These are phyloP conservation scores for Hyalella azteca DNA, from an alignment of 2,888 invertebrate species.

Conservation along the genomic window DNA sequence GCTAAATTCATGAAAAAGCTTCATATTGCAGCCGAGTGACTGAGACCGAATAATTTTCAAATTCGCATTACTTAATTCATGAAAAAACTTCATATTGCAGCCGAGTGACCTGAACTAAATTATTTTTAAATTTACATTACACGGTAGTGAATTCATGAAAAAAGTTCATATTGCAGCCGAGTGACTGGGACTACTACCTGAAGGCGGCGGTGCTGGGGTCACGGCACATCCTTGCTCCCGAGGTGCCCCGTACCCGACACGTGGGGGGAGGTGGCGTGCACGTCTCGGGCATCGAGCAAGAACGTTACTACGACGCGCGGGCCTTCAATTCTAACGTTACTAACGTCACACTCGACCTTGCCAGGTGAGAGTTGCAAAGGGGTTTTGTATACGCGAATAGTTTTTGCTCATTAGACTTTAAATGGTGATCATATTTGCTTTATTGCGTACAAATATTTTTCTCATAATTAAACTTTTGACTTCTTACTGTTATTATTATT, in stretches of 20 bases:
- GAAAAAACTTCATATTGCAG: too few species aligned
- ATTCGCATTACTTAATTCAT: too few species aligned
- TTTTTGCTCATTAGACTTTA: too few species aligned
- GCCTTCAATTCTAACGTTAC: conserved; percentile 41
- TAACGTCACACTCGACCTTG: background rate
- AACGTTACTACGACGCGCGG: conserved; percentile 43
- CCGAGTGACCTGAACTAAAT: too few species aligned
- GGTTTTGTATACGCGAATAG: background rate
- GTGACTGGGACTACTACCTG: conserved; percentile 35
- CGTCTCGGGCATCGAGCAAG: conserved; percentile 54
- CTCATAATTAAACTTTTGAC: too few species aligned
- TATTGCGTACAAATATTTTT: background rate
- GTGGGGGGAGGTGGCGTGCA: conserved; percentile 53
- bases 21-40: too few species aligned
- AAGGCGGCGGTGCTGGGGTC: background rate
- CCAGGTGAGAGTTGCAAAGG: background rate
- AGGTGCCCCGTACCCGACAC: conserved; percentile 53
- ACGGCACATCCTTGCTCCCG: conserved; percentile 47
- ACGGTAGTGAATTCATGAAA: too few species aligned
- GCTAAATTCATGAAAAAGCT: too few species aligned
- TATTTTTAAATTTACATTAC: too few species aligned
- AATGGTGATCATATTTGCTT: background rate
- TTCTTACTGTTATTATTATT: too few species aligned
- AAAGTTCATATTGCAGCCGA: background rate
- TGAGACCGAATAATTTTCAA: too few species aligned